These are phyloP conservation scores for Heliocidaris tuberculata DNA, from an alignment of 35 echinoderm and acorn worm genomes.

Conservation along the genomic window DNA sequence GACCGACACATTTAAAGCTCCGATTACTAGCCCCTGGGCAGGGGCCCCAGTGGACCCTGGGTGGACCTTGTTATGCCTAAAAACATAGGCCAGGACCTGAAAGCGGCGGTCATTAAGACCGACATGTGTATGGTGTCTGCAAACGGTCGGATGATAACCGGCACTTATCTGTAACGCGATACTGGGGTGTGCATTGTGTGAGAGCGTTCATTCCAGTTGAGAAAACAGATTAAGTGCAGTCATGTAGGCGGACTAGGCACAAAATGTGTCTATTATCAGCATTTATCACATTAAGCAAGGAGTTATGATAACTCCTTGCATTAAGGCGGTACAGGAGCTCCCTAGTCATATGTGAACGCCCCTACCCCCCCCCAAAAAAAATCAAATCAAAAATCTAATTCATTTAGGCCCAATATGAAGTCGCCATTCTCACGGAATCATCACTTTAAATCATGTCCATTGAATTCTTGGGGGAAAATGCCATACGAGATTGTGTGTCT, in stretches of 20 bases:
- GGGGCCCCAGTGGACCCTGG: not conserved
- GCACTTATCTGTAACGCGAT: not conserved
- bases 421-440: too few species aligned
- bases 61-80: not conserved
- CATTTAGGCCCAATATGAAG: too few species aligned
- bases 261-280: not conserved
- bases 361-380: not conserved
- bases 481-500: too few species aligned
- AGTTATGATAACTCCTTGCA: too few species aligned
- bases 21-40: not conserved
- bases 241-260: not conserved
- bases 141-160: not conserved
- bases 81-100: not conserved
- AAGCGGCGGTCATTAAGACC: not conserved
- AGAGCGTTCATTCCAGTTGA: not conserved
- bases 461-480: too few species aligned
- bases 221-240: not conserved
- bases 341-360: too few species aligned
- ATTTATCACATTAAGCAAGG: not conserved
- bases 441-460: too few species aligned
- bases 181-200: not conserved
- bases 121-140: slow-evolving; percentile 15
- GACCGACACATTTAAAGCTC: not conserved
- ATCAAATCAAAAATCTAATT: too few species aligned
- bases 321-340: not conserved